These are phyloP conservation scores for Tipula vernalis DNA, from an alignment of 2,888 invertebrate species.

Conservation along the genomic window DNA sequence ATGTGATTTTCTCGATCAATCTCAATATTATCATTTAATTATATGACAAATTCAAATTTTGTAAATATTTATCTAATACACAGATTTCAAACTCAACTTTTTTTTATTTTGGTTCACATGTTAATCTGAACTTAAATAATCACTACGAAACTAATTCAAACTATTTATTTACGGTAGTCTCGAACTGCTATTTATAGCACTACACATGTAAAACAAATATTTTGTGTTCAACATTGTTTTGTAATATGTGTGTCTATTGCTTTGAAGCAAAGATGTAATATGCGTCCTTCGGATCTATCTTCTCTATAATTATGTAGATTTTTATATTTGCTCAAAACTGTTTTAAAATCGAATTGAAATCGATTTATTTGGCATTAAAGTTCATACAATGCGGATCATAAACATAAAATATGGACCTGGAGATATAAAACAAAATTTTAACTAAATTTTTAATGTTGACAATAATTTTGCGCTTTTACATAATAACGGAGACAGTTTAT, in stretches of 20 bases:
- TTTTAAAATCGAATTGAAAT: not conserved
- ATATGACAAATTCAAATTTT: too few species aligned
- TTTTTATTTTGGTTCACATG: not conserved
- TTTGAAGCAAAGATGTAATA: not conserved
- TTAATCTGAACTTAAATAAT: not conserved
- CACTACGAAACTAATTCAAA: not conserved
- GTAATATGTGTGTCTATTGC: not conserved
- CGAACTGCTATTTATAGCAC: not conserved
- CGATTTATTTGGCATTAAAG: not conserved
- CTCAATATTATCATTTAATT: too few species aligned
- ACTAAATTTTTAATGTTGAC: not conserved
- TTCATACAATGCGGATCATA: not conserved
- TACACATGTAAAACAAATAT: not conserved
- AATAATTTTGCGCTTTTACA: not conserved
- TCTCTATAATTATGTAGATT: not conserved
- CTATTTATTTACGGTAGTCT: not conserved
- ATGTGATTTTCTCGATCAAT: too few species aligned
- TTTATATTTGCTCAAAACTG: not conserved
- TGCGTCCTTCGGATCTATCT: not conserved
- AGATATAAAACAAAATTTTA: not conserved
- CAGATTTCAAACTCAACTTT: not conserved
- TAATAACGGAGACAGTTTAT: not conserved
- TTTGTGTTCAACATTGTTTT: not conserved
- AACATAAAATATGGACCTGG: not conserved
- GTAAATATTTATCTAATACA: not conserved